Evolutionary conservation across 2,888 invertebrate species (phyloP).

Genomic region (Machimus rusticus): DNA sequence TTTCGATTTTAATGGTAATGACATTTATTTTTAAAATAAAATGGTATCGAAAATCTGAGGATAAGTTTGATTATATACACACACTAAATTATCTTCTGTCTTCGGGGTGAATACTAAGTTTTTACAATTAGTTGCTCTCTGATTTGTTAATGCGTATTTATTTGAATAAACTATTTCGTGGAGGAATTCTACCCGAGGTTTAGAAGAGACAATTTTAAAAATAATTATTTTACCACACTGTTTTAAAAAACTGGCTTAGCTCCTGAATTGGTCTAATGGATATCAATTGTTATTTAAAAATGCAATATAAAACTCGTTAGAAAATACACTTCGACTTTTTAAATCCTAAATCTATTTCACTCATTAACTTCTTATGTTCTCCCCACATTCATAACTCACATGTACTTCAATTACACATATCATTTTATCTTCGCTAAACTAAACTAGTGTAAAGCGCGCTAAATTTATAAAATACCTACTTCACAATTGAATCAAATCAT

Average conservation of each 20-base stretch:
- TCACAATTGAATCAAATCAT: neutral
- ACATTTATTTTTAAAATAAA: neutral
- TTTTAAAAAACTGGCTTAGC: neutral
- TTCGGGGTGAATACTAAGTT: constrained; percentile 22
- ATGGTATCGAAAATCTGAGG: constrained; percentile 9
- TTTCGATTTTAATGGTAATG: neutral
- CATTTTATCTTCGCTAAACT: neutral
- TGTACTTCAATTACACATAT: neutral
- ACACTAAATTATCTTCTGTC: constrained; percentile 47
- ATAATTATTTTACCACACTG: neutral
- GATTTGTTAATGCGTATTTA: neutral
- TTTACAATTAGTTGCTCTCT: constrained; percentile 25
- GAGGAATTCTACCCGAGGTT: neutral
- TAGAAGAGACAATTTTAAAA: neutral
- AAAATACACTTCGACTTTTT: neutral
- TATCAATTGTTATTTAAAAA: neutral
- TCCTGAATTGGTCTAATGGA: neutral
- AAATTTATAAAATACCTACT: neutral
- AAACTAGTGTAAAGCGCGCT: neutral
- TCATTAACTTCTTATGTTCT: neutral
- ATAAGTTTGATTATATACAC: constrained; percentile 43
- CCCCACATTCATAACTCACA: neutral
- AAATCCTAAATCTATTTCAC: neutral
- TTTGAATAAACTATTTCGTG: neutral
- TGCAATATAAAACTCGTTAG: neutral